These are phyloP conservation scores for Rhogogaster chlorosoma DNA, from an alignment of 2,888 invertebrate species.

Conservation along the genomic window DNA sequence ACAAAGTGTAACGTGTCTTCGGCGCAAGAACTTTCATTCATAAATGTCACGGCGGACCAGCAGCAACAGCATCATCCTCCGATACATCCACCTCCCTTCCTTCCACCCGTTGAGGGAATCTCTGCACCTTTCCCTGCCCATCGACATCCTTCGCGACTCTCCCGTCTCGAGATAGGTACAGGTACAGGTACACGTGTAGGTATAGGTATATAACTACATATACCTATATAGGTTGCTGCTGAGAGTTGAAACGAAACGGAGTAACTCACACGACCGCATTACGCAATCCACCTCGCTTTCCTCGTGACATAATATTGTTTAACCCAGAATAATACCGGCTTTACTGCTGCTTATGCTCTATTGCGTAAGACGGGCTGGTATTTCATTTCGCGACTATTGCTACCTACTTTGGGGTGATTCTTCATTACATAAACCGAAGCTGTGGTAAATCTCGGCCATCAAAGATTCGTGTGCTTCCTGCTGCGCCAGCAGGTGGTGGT, in stretches of 20 bases:
- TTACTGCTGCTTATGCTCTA: slow-evolving; percentile 60
- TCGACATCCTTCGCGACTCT: slow-evolving; percentile 31
- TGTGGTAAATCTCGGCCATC: slow-evolving; percentile 37
- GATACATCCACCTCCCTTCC: background rate
- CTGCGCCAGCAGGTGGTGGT: background rate
- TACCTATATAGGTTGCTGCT: background rate
- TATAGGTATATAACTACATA: no score
- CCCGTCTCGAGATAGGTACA: background rate
- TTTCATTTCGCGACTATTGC: slow-evolving; percentile 66
- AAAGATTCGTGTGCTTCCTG: background rate
- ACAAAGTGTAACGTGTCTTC: slow-evolving; percentile 32
- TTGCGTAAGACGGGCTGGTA: slow-evolving; percentile 65
- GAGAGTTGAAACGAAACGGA: slow-evolving; percentile 44
- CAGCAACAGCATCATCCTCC: slow-evolving; percentile 20
- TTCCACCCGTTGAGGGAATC: slow-evolving; percentile 6
- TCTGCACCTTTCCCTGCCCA: slow-evolving; percentile 32
- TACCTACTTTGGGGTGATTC: slow-evolving; percentile 60
- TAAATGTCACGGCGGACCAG: slow-evolving; percentile 49
- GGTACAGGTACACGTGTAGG: background rate
- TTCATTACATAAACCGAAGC: slow-evolving; percentile 67
- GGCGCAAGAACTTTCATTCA: slow-evolving; percentile 52
- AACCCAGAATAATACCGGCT: slow-evolving; percentile 73
- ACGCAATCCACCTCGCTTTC: slow-evolving; percentile 71
- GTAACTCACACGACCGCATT: slow-evolving; percentile 59
- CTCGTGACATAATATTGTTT: slow-evolving; percentile 75